Percentiles rank a stretch among this genome's conserved stretches.
These are phyloP conservation scores for Gyps fulvus DNA, from an alignment of 2,113 vertebrate species.

Conservation along the genomic window DNA sequence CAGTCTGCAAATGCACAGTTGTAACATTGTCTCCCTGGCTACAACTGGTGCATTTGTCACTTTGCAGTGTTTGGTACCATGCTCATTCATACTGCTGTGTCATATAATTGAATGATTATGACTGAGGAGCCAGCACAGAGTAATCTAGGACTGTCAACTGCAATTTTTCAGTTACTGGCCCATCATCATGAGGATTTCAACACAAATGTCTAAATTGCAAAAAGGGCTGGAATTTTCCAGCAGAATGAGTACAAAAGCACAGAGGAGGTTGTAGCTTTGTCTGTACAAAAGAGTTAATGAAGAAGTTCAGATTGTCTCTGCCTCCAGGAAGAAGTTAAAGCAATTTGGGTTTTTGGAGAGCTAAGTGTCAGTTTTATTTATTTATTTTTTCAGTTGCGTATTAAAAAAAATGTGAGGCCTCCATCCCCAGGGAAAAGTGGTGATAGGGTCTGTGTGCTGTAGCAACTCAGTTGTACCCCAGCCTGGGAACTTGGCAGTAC, in stretches of 20 bases:
- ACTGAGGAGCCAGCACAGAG: background rate
- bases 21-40: background rate
- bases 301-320: background rate
- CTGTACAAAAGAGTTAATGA: background rate
- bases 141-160: background rate
- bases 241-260: background rate
- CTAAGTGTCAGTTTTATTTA: background rate
- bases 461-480: background rate
- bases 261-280: background rate
- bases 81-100: fast-evolving
- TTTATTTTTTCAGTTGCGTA: background rate
- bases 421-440: too few species aligned
- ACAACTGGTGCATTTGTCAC: fast-evolving
- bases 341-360: background rate
- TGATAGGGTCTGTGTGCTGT: background rate
- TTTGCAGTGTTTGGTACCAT: fast-evolving
- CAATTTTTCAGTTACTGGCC: background rate
- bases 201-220: background rate
- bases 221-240: background rate
- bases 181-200: background rate
- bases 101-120: background rate
- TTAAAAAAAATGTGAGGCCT: background rate
- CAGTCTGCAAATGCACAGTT: background rate
- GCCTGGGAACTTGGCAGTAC: background rate
- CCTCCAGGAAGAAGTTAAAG: background rate